Base-by-base conservation (phyloP, 2,888 invertebrate genomes). In the Clusia tigrina region DNA sequence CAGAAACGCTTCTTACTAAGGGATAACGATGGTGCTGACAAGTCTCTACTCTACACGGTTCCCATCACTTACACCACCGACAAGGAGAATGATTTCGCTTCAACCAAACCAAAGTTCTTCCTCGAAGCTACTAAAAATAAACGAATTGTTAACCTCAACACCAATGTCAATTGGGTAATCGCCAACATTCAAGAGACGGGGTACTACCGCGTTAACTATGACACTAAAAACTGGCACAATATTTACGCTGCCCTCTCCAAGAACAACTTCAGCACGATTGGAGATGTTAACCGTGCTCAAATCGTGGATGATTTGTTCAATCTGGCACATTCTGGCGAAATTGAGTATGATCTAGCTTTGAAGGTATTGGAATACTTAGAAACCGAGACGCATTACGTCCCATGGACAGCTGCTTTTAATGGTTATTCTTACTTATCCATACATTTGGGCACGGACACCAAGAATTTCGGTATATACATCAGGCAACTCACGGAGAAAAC, bases 291-390 rank as follows among this genome's bases (percentile, higher is more conserved):
- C 80, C 86, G 90, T 71, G 93, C 92, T 2, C 93, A 94, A 83
- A 86, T 91, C 23, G 87, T 96, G 12, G 92, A 95, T 73, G 96
- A 96, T 80, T 86, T 90, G 1, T 86, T 92, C 70, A 89, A 89
- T 81, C 86, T 91, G 62, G 93, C 92, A n/a, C 86, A 90, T 54
- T 87, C 89, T n/a, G 88, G 88, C 1, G 71, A 86, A 22, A 83
- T 91, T 65, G 73, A 80, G 1, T 92, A 92, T 74, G 78, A 81
- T 0, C 81, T 86, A n/a, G 89, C 91, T 0, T 86, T 95, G 51
- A 84, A 86, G 17, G 85, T 92, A 23, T 85, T 90, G 0, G 85
- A 86, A 1, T 96, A 93, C 84, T 84, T 96, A 65, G 81, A 84
- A 58, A 83, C 86, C 10, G 92, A 93, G 80, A 86, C 81, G 0